phyloP scores from a whole-genome alignment of 1,140 invertebrate species.

The Ooceraea biroi region DNA sequence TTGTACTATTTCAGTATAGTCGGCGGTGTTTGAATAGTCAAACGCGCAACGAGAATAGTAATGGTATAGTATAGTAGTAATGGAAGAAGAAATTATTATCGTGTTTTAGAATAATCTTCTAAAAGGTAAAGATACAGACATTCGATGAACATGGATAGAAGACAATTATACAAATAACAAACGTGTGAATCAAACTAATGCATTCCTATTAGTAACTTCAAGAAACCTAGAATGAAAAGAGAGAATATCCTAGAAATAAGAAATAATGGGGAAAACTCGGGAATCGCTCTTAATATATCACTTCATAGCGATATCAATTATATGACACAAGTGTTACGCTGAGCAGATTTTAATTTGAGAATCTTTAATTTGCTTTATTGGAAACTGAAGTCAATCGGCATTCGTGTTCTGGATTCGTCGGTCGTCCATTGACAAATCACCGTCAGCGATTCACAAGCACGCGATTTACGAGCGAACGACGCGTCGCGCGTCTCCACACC shows the following conservation, averaged over 20 bases:
- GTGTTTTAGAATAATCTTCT: not conserved
- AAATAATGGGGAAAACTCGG: not conserved
- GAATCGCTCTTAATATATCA: not conserved
- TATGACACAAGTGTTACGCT: not conserved
- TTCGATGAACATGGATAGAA: not conserved
- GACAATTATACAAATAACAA: not conserved
- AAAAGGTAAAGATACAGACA: not conserved
- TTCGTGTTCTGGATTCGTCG: not conserved
- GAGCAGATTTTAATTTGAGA: not conserved
- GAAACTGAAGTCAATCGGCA: not conserved
- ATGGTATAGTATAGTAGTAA: not conserved
- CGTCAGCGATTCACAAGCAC: conserved; percentile 27
- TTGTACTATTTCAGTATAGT: conserved; percentile 21
- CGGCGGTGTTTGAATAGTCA: not conserved
- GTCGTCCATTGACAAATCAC: conserved; percentile 50
- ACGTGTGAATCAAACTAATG: not conserved
- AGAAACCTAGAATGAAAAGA: not conserved
- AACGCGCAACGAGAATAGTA: not conserved
- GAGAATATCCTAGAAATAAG: not conserved
- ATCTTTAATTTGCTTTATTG: not conserved
- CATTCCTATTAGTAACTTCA: not conserved
- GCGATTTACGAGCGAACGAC: conserved; percentile 63
- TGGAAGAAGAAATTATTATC: conserved; percentile 1
- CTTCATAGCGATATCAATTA: not conserved
- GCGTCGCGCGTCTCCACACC: conserved; percentile 57